Evolutionary conservation across 2,113 vertebrate species (phyloP).

Genomic region (Chlamydotis undulata): DNA sequence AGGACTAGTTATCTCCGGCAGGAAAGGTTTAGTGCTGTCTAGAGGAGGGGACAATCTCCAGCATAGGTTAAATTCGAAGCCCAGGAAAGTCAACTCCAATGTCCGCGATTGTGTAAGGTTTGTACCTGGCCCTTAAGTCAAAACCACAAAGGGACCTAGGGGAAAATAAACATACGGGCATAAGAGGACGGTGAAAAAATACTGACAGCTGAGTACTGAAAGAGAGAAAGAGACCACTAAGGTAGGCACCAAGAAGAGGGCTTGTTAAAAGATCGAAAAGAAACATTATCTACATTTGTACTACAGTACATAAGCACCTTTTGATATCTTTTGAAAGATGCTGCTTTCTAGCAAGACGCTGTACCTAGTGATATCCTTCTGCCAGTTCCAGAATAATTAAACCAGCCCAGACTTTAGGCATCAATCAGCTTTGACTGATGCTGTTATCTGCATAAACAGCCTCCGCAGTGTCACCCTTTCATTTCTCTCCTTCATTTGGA

Average conservation of each 20-base stretch:
- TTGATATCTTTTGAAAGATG: background rate
- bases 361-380: background rate
- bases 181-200: background rate
- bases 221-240: background rate
- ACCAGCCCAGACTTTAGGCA: background rate
- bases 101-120: background rate
- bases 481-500: background rate
- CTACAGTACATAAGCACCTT: background rate
- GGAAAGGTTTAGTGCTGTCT: constrained; percentile 12
- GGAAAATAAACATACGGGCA: background rate
- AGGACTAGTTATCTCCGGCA: constrained; percentile 27
- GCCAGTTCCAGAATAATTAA: background rate
- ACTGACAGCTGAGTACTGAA: accelerated
- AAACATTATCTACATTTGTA: background rate
- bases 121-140: background rate
- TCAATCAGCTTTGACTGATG: background rate
- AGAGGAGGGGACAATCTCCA: background rate
- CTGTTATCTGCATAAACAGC: background rate
- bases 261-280: background rate
- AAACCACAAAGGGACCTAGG: background rate
- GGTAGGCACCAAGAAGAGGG: background rate
- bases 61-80: background rate
- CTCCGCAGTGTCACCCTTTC: background rate
- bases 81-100: background rate
- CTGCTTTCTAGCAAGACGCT: background rate